Conservation (phyloP, 2,113 vertebrate species). For the Rutilus rutilus region DNA sequence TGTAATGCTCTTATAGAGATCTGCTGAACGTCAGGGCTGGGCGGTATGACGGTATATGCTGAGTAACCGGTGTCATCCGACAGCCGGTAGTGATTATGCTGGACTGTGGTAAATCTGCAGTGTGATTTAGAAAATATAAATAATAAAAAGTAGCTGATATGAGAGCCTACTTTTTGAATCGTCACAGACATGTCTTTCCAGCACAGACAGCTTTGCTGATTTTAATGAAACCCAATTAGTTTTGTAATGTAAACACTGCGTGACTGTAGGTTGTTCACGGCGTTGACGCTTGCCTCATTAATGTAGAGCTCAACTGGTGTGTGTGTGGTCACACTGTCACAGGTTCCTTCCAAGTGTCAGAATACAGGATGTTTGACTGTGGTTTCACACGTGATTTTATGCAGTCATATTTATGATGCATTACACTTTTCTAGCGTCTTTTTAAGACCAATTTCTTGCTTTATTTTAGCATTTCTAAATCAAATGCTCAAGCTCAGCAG, state of each 20-base stretch:
- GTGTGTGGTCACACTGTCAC: background rate
- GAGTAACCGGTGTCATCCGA: background rate
- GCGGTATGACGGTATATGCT: background rate
- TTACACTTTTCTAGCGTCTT: no score
- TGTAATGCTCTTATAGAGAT: conserved; percentile 21
- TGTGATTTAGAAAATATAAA: background rate
- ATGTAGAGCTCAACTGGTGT: background rate
- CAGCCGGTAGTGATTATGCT: background rate
- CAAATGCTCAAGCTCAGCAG: no score
- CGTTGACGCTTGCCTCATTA: background rate
- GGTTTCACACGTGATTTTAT: background rate
- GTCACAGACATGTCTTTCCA: background rate
- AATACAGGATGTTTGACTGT: background rate
- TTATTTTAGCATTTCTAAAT: no score
- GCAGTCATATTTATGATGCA: background rate
- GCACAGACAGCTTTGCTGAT: background rate
- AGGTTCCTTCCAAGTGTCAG: background rate
- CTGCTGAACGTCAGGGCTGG: conserved; percentile 30
- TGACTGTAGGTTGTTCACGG: background rate
- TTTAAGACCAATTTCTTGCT: background rate
- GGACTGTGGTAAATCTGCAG: background rate
- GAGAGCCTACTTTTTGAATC: background rate
- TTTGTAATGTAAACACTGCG: background rate
- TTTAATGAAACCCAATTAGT: background rate
- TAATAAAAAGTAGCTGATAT: background rate